Base-by-base conservation (phyloP, 2,888 invertebrate genomes). In the Exocentrus adspersus region DNA sequence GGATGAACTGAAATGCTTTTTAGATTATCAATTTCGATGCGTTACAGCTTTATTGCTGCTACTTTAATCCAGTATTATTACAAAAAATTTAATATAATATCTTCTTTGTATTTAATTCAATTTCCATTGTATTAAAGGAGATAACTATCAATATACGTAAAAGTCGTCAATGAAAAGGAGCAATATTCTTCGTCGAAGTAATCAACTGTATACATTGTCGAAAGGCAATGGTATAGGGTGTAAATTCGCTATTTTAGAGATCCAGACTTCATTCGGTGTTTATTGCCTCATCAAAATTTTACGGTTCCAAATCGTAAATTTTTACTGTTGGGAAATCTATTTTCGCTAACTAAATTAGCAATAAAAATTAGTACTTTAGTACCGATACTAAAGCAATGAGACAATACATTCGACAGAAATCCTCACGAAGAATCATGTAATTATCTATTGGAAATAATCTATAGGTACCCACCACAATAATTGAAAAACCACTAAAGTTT, bases 161-260 rank as follows among this genome's bases (percentile, higher is more conserved):
- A 45, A 57, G 24, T 12, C 54, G 43, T 17, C 54, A 43, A 24
- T 54, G 43, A n/a, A 54, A 54, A 28, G 43, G 20, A 28, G 42
- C 57, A 46, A 17, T 57, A 46, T 57, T 57, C 46, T 32, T 57
- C 20, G 17, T 21, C 20, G 54, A 17, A 46, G 42, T 54, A 54
- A 43, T 46, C 30, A 57, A 30, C 10, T 20, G 45, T 46, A 24
- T 45, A 57, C 57, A 57, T 32, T 57, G 57, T 57, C 20, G 54
- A 16, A 28, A 54, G 24, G 48, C 24, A 24, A 43, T 43, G 16
- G 12, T 30, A n/a, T 20, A 32, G 24, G 43, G 41, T 42, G 41
- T 42, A 42, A 28, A 54, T 28, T 43, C 17, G 12, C 42, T 24
- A 54, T 28, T 54, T 43, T 28, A 54, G 54, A 54, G 2, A 37